Evolutionary conservation across 1,140 invertebrate species (phyloP).

Genomic region (Trichonephila clavata): DNA sequence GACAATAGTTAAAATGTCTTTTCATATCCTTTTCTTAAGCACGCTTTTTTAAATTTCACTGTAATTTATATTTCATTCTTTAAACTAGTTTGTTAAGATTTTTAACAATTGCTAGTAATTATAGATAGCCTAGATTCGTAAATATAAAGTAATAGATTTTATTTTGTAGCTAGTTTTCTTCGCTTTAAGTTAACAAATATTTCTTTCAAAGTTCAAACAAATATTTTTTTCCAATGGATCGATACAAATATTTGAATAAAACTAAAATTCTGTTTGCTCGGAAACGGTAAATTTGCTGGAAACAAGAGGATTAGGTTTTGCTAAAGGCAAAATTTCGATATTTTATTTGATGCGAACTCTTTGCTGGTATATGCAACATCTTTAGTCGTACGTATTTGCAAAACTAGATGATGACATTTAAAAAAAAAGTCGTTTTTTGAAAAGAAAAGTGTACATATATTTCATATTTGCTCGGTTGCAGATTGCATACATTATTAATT

Average conservation of each 20-base stretch:
- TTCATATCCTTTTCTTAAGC: neutral
- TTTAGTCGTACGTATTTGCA: slow-evolving; percentile 6
- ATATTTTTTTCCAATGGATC: neutral
- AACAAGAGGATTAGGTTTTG: slow-evolving; percentile 33
- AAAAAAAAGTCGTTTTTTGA: neutral
- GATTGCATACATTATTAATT: too few relatives aligned
- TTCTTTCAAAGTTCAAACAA: neutral
- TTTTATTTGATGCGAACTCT: neutral
- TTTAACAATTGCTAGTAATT: neutral
- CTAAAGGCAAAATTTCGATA: neutral
- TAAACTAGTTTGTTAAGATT: neutral
- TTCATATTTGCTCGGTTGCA: neutral
- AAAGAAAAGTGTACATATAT: neutral
- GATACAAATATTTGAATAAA: slow-evolving; percentile 19
- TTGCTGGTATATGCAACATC: neutral
- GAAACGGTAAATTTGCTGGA: neutral
- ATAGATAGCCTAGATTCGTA: neutral
- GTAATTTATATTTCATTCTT: neutral
- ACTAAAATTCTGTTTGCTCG: slow-evolving; percentile 18
- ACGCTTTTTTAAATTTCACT: neutral
- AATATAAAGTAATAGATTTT: neutral
- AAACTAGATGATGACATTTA: neutral
- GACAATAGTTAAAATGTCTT: too few relatives aligned
- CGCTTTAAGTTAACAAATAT: neutral
- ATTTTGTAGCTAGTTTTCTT: neutral